These are phyloP conservation scores for Sceloporus tristichus DNA, from an alignment of 2,113 vertebrate genomes.

Conservation along the genomic window DNA sequence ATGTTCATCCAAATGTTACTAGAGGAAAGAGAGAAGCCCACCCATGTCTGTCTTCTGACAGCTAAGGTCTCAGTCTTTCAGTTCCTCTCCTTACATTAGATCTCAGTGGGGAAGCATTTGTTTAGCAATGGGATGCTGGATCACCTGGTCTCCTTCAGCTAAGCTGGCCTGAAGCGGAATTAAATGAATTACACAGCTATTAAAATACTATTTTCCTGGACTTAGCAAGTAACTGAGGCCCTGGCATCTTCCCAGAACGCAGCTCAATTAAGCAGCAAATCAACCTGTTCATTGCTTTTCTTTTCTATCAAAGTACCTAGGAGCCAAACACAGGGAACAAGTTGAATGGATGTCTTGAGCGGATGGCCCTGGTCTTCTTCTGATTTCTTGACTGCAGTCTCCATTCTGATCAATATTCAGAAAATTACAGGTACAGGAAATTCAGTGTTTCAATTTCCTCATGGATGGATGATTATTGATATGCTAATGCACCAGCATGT, in stretches of 20 bases:
- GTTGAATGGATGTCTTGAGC: background rate
- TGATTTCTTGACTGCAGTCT: too few species aligned
- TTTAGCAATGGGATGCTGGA: background rate
- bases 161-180: background rate
- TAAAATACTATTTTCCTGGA: background rate
- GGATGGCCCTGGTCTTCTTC: too few species aligned
- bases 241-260: background rate
- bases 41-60: too few species aligned
- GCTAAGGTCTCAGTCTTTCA: background rate
- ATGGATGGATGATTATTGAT: background rate
- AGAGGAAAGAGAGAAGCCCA: too few species aligned
- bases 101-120: background rate
- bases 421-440: too few species aligned
- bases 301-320: background rate
- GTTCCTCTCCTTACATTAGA: background rate
- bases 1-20: background rate
- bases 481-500: too few species aligned
- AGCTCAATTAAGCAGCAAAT: background rate
- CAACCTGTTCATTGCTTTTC: background rate
- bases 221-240: background rate
- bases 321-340: background rate
- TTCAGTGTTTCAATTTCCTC: background rate
- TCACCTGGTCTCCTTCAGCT: background rate
- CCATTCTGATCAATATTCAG: too few species aligned
- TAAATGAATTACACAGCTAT: background rate